Evolutionary conservation across 1,140 invertebrate species (phyloP).

Genomic region (Dendrolimus kikuchii): DNA sequence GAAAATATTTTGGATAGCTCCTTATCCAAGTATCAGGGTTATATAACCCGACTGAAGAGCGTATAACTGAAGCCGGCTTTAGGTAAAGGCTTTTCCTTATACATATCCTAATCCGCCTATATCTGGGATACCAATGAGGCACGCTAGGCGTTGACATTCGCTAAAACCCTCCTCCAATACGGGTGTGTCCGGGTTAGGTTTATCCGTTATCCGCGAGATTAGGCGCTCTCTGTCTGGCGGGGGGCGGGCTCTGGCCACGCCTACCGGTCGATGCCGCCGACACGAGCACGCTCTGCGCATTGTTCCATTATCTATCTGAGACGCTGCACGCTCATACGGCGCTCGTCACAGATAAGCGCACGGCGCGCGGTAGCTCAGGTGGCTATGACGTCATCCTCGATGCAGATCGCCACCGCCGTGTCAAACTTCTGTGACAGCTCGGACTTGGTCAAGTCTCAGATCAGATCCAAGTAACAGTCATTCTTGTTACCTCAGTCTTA

Average conservation of each 20-base stretch:
- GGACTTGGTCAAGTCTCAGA: too few relatives aligned
- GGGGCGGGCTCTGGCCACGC: slow-evolving; percentile 55
- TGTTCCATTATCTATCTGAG: slow-evolving; percentile 60
- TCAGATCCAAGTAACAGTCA: too few relatives aligned
- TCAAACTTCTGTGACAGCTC: too few relatives aligned
- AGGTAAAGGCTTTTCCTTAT: slow-evolving; percentile 9
- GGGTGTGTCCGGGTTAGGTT: slow-evolving; percentile 47
- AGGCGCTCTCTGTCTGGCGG: slow-evolving; percentile 51
- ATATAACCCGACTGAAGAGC: slow-evolving; percentile 1
- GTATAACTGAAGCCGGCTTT: slow-evolving; percentile 4
- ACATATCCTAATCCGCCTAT: slow-evolving; percentile 60
- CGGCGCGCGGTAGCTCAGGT: slow-evolving; percentile 24
- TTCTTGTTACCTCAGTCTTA: too few relatives aligned
- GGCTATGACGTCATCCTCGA: slow-evolving; percentile 29
- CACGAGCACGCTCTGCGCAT: slow-evolving; percentile 37
- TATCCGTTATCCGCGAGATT: slow-evolving; percentile 67
- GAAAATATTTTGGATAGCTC: neutral
- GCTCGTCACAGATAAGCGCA: slow-evolving; percentile 51
- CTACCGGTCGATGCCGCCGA: slow-evolving; percentile 60
- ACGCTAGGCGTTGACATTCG: slow-evolving; percentile 45
- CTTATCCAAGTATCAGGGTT: neutral
- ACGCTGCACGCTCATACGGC: slow-evolving; percentile 57
- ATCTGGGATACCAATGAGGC: slow-evolving; percentile 58
- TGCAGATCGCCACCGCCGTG: too few relatives aligned
- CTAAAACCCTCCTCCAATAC: slow-evolving; percentile 56